phyloP scores from a whole-genome alignment of 37 sponge, comb jelly and placozoan genomes.

The Bolinopsis microptera region DNA sequence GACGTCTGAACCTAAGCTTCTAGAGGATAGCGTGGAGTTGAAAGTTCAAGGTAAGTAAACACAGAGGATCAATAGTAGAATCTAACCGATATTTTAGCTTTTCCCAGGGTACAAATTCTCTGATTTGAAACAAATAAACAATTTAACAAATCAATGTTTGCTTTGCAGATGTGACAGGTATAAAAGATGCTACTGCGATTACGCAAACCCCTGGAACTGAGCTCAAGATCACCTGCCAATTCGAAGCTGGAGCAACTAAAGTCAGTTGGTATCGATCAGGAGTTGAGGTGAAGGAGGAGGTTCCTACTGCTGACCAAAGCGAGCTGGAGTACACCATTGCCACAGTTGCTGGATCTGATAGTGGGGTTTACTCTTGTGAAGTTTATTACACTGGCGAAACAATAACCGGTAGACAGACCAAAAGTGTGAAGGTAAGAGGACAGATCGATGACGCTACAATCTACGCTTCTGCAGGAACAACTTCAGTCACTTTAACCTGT shows the following conservation, averaged over 20 bases:
- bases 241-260: not conserved
- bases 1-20: not conserved
- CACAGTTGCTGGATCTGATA: not conserved
- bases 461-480: not conserved
- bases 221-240: not conserved
- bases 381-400: not conserved
- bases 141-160: too few relatives aligned
- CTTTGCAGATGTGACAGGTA: not conserved
- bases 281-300: not conserved
- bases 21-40: not conserved
- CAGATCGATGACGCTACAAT: not conserved
- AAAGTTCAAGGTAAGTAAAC: not conserved
- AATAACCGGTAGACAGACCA: not conserved
- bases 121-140: not conserved
- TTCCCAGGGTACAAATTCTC: too few relatives aligned
- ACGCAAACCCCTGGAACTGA: not conserved
- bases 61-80: too few relatives aligned
- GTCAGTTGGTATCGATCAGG: not conserved
- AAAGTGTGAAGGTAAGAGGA: not conserved
- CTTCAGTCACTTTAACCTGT: not conserved
- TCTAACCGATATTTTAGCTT: too few relatives aligned
- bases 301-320: not conserved
- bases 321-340: not conserved
- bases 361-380: not conserved
- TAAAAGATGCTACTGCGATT: not conserved